Percentiles rank a stretch among this genome's conserved stretches.
These are phyloP conservation scores for Torymus tubicola DNA, from an alignment of 2,888 invertebrate genomes.

Conservation along the genomic window DNA sequence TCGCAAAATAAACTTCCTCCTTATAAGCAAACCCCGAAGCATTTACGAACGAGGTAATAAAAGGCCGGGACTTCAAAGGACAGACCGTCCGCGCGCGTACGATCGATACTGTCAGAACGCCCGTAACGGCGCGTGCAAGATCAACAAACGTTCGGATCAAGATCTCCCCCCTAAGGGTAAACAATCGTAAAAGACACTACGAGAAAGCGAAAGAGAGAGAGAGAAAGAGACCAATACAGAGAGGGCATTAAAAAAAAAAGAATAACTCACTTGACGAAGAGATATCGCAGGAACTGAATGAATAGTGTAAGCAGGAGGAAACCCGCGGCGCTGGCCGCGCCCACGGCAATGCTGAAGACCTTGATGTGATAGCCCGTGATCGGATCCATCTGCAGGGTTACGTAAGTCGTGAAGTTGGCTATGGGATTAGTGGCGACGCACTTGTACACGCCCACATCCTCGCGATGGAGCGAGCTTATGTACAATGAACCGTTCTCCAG, in stretches of 20 bases:
- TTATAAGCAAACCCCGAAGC: no score
- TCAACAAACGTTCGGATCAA: no score
- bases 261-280: slow-evolving; percentile 83
- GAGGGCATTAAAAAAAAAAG: background rate
- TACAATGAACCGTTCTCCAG: slow-evolving; percentile 88
- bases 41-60: no score
- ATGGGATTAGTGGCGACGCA: slow-evolving; percentile 92
- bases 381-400: slow-evolving; percentile 90
- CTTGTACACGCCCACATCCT: slow-evolving; percentile 90
- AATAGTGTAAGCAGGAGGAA: slow-evolving; percentile 89
- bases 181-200: no score
- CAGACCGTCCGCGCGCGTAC: no score
- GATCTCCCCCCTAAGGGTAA: no score
- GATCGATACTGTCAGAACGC: no score
- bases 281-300: slow-evolving; percentile 85
- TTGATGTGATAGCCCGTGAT: slow-evolving; percentile 89
- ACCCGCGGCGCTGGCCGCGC: slow-evolving; percentile 86
- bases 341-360: slow-evolving; percentile 89
- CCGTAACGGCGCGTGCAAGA: no score
- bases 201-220: background rate
- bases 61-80: no score
- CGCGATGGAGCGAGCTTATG: slow-evolving; percentile 84
- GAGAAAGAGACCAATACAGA: background rate
- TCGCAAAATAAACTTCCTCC: background rate
- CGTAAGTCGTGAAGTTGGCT: slow-evolving; percentile 86